Evolutionary conservation across 2,888 invertebrate species (phyloP).

Genomic region (Diploptera punctata): DNA sequence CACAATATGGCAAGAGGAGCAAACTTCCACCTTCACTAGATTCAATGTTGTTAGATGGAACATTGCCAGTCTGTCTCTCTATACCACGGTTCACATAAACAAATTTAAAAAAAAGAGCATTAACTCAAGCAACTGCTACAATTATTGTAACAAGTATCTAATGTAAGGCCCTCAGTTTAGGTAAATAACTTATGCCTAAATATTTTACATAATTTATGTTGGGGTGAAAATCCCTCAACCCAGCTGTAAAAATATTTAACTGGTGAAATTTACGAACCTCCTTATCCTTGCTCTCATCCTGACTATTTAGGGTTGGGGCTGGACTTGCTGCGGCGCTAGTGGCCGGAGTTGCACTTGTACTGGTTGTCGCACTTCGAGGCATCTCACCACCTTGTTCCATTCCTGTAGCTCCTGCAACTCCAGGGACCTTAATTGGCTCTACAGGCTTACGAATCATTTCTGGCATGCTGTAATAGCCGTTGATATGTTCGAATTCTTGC

Average conservation of each 20-base stretch:
- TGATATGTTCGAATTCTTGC: constrained; percentile 98
- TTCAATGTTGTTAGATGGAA: no score
- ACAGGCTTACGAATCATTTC: constrained; percentile 84
- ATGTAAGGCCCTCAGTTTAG: no score
- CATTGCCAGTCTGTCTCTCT: no score
- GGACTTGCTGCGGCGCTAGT: constrained; percentile 72
- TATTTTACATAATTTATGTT: neutral
- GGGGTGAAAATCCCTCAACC: no score
- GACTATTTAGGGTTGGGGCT: constrained; percentile 62
- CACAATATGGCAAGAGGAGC: no score
- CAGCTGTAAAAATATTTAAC: no score
- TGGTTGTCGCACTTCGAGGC: constrained; percentile 62
- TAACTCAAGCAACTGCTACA: no score
- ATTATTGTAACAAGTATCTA: no score
- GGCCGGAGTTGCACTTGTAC: constrained; percentile 50
- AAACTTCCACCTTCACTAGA: no score
- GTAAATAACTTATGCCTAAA: neutral
- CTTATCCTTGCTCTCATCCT: constrained; percentile 48
- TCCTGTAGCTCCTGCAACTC: constrained; percentile 53
- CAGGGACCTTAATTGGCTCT: constrained; percentile 66
- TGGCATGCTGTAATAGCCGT: constrained; percentile 98
- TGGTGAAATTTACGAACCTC: no score
- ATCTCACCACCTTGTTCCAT: constrained; percentile 47
- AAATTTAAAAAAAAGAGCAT: no score
- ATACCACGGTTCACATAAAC: no score